A percentile compares a stretch with the other conserved stretches of the same genome.
phyloP scores from a whole-genome alignment of 2,888 invertebrate genomes.

The Chouioia cunea region DNA sequence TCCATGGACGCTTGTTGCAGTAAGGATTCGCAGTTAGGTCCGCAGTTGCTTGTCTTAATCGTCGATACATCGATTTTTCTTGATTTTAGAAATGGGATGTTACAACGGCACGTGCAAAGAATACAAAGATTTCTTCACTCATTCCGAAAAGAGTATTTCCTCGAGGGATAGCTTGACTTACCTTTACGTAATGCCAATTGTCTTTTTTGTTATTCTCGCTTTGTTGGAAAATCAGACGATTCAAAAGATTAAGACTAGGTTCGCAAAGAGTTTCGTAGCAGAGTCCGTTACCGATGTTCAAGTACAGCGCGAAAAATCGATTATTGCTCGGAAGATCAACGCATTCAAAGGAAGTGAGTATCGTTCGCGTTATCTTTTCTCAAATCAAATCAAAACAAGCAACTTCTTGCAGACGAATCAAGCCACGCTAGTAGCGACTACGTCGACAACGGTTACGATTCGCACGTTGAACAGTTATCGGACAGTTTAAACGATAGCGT shows the following conservation, averaged over 20 bases:
- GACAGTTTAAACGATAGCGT: slow-evolving; percentile 58
- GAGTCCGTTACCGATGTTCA: slow-evolving; percentile 57
- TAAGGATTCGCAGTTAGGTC: slow-evolving; percentile 45
- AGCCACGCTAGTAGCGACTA: too few relatives aligned
- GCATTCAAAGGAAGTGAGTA: slow-evolving; percentile 8
- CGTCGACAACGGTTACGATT: slow-evolving; percentile 23
- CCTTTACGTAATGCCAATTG: slow-evolving; percentile 57
- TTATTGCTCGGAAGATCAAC: slow-evolving; percentile 51
- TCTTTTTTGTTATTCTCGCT: slow-evolving; percentile 74
- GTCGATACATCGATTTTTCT: background rate
- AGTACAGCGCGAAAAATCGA: slow-evolving; percentile 61
- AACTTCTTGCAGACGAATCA: too few relatives aligned
- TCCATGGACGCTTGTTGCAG: slow-evolving; percentile 58
- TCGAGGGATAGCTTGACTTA: slow-evolving; percentile 57
- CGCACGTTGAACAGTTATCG: too few relatives aligned
- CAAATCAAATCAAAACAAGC: too few relatives aligned
- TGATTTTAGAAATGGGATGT: background rate
- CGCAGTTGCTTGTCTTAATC: slow-evolving; percentile 5
- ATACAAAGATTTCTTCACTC: slow-evolving; percentile 53
- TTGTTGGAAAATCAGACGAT: slow-evolving; percentile 75
- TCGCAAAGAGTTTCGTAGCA: slow-evolving; percentile 32
- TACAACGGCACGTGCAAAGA: slow-evolving; percentile 50
- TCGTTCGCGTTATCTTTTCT: too few relatives aligned
- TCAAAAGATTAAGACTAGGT: slow-evolving; percentile 56
- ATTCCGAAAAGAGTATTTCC: slow-evolving; percentile 50